Percentiles rank a stretch among this genome's conserved stretches.
phyloP scores from a whole-genome alignment of 2,888 invertebrate genomes.

The Brachypalpus laphriformis region DNA sequence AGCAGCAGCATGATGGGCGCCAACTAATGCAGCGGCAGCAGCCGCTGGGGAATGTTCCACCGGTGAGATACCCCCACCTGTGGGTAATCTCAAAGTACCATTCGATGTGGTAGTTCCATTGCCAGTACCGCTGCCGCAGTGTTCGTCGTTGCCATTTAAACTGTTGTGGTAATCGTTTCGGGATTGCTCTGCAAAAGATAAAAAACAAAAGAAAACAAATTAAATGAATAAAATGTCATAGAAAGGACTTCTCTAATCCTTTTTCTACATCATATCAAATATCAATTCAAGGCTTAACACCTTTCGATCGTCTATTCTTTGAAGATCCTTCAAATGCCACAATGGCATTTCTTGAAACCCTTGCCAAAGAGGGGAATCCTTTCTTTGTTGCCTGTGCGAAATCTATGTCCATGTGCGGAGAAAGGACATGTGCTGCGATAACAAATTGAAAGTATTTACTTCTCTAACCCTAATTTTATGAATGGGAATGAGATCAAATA shows the following conservation, averaged over 20 bases:
- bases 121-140: constrained; percentile 70
- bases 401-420: constrained; percentile 24
- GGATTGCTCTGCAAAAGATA: constrained; percentile 74
- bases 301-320: constrained; percentile 22
- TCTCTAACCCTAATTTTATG: constrained; percentile 51
- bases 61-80: constrained; percentile 75
- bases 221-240: not conserved
- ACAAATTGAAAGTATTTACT: constrained; percentile 52
- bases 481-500: constrained; percentile 62
- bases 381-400: constrained; percentile 49
- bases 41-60: constrained; percentile 79
- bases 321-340: constrained; percentile 27
- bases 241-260: constrained; percentile 32
- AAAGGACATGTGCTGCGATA: constrained; percentile 63
- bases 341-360: constrained; percentile 45
- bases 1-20: constrained; percentile 78
- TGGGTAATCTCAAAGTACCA: constrained; percentile 68
- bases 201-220: not conserved
- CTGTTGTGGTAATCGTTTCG: constrained; percentile 74
- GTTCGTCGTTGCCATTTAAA: constrained; percentile 74
- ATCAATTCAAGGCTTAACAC: constrained; percentile 42
- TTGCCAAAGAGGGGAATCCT: constrained; percentile 15
- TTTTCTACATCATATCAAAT: constrained; percentile 55
- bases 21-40: constrained; percentile 77
- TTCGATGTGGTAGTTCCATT: constrained; percentile 59